phyloP scores from a whole-genome alignment of 2,113 vertebrate species.

The Pachyramphus minor region DNA sequence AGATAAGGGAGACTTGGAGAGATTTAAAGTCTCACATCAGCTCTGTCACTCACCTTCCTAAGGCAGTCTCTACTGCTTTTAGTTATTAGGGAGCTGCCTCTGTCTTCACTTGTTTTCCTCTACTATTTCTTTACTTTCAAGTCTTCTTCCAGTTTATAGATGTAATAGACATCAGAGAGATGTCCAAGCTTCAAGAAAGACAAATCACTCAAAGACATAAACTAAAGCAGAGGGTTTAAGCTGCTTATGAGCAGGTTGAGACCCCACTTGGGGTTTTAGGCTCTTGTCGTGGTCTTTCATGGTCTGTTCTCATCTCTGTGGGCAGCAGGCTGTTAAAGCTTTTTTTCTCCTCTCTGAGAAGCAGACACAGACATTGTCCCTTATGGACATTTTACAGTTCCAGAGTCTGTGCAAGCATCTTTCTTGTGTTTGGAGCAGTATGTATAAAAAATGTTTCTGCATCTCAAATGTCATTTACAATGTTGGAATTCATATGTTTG shows the following conservation, averaged over 20 bases:
- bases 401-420: not conserved
- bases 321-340: not conserved
- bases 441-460: not conserved
- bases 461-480: not conserved
- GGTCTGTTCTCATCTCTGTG: not conserved
- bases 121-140: not conserved
- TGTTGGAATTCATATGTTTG: not conserved
- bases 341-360: not conserved
- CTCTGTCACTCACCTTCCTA: not conserved
- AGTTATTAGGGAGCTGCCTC: not conserved
- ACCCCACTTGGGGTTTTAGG: not conserved
- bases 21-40: not conserved
- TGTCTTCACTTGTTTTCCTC: not conserved
- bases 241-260: not conserved
- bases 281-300: not conserved
- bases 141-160: not conserved
- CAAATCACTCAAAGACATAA: not conserved
- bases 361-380: not conserved
- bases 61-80: not conserved
- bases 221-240: not conserved
- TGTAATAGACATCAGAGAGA: not conserved
- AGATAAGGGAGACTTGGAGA: not conserved
- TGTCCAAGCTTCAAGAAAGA: not conserved
- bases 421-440: not conserved
- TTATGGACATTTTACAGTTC: not conserved